Evolutionary conservation across 2,888 invertebrate species (phyloP), one percentile per base, ranked within the genome.

Genomic region (Cryptophagus acutangulus): DNA sequence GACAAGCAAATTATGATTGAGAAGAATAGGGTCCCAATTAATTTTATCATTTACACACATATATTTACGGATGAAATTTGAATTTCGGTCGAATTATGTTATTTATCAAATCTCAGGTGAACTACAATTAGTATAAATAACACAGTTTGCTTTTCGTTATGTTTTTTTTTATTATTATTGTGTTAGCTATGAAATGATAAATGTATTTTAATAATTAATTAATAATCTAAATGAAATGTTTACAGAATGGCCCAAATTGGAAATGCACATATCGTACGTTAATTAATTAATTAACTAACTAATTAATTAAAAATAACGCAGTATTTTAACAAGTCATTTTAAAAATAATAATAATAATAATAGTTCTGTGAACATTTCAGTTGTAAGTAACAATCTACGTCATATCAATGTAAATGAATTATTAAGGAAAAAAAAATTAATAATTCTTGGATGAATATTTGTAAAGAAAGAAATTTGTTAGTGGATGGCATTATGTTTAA

Each of bases 21-120:
- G 52, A 53, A 49, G 66, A 62, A 65, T 66, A 65, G 65, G 65
- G 64, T 66, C 62, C 31, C 55, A 46, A 38, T 41, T 37, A 33
- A 48, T 51, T 58, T 31, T 31, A 10, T 29, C 5, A 8, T 26
- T 53, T 54, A 52, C 58, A 54, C 53, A 55, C 55, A 55, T 55
- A 52, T 56, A 55, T 55, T 54, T 55, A 54, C 52, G 18, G 5
- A 29, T 12, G 46, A 43, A 20, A 20, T 20, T n/a, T 20, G 24
- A 8, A 20, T n/a, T n/a, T 20, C 6, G 24, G 24, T 20, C 6
- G 24, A n/a, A 20, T 20, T 40, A 41, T 50, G 48, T 49, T 45
- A 47, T 41, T 44, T 45, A 44, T 40, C 30, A 48, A 43, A 45
- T 44, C 58, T 57, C 56, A 57, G 56, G 55, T 54, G 56, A 38